Conservation (phyloP, 2,797 vertebrate genomes). For the Leptodactylus fallax region DNA sequence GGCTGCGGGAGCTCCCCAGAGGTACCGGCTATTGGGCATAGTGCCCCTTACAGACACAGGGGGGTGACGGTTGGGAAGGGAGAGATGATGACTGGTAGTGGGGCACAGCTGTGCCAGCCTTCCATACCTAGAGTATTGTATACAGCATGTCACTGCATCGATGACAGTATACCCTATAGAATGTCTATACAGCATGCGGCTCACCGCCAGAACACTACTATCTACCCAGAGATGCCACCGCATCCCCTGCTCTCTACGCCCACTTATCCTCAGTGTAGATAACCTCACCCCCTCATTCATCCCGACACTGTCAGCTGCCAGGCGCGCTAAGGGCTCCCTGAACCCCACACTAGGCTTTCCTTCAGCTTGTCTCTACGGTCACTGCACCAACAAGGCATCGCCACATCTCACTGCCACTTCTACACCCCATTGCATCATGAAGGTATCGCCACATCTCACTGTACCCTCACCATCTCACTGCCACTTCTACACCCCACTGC, state of each 20-base stretch:
- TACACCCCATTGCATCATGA: background rate
- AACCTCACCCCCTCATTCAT: background rate
- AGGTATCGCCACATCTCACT: background rate
- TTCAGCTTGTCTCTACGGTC: background rate
- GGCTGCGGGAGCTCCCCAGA: background rate
- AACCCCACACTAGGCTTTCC: background rate
- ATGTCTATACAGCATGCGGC: background rate
- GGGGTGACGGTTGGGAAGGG: background rate
- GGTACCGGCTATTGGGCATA: background rate
- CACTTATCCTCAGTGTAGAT: background rate
- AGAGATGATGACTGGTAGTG: constrained; percentile 22
- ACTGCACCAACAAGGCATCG: background rate
- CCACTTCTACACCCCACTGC: too few relatives aligned
- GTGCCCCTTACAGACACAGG: background rate
- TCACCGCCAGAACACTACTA: background rate
- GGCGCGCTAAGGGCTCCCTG: background rate
- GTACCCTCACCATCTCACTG: background rate
- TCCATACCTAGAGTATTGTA: background rate
- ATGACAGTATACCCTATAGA: too few relatives aligned
- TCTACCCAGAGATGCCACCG: background rate
- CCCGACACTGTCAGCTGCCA: background rate
- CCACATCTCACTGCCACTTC: background rate
- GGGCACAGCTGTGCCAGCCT: constrained; percentile 27
- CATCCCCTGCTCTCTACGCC: background rate
- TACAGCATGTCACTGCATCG: background rate